Evolutionary conservation across 1,140 invertebrate species (phyloP), one percentile per base, ranked within the genome.

Genomic region (Dinoponera quadriceps): DNA sequence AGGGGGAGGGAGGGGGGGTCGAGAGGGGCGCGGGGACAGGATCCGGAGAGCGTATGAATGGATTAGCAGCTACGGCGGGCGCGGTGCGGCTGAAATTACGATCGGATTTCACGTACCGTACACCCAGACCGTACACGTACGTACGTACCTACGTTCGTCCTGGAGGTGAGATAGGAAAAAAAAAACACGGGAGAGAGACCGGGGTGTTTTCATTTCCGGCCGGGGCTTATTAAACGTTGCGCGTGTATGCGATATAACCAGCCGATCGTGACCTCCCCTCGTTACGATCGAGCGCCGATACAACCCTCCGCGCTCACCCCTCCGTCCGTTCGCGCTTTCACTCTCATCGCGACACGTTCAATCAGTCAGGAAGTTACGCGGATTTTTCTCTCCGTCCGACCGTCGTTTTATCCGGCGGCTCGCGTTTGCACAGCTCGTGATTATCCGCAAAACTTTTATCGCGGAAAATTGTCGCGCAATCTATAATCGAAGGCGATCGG

Each of bases 81-180:
- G 83, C 87, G 85, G 86, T 93, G 89, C 80, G 89, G 90, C 90
- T 92, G 84, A 93, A 92, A 93, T 93, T 93, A 93, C 91, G 92
- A 93, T 92, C 91, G 92, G 92, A 92, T 93, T 93, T 92, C 89
- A 88, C 88, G 89, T 91, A 89, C 88, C 89, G 85, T 88, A 86
- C 74, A 80, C 84, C 82, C 83, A 84, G 38, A 63, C 71, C 82
- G 73, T 85, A 60, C 82, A 84, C 77, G 87, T 87, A 83, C 74
- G 83, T 62, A 89, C 83, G 83, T 80, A 84, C 77, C 85, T 87
- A 83, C 74, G 83, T 62, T 88, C 83, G 83, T 80, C 59, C 77
- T 62, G 66, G 33, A 81, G 57, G 73, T 72, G 55, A 73, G 49
- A 82, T 62, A 77, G 68, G 69, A 62, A 68, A 68, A 68, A 68